phyloP scores from a whole-genome alignment of 2,888 invertebrate species.

The Cephonodes hylas region DNA sequence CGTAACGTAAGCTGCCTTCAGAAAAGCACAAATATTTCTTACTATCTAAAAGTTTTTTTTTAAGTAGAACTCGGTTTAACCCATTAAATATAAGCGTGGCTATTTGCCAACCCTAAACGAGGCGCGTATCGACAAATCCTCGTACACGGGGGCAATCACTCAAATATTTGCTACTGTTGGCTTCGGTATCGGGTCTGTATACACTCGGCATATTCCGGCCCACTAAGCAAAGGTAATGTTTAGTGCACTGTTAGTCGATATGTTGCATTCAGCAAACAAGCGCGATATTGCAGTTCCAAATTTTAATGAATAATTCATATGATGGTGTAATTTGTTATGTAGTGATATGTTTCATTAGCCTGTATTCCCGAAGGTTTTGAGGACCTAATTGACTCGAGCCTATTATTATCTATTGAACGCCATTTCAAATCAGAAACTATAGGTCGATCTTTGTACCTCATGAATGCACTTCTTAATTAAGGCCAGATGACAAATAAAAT shows the following conservation, averaged over 20 bases:
- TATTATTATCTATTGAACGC: too few species aligned
- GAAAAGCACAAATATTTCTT: too few species aligned
- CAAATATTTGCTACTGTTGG: conserved; percentile 56
- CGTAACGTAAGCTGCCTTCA: too few species aligned
- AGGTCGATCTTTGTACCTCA: too few species aligned
- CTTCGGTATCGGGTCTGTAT: conserved; percentile 27
- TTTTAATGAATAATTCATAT: neutral
- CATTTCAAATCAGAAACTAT: too few species aligned
- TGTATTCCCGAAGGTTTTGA: too few species aligned
- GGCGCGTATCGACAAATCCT: conserved; percentile 24
- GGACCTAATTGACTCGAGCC: too few species aligned
- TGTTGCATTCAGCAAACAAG: neutral
- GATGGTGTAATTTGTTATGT: neutral
- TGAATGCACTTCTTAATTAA: too few species aligned
- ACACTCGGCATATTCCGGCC: conserved; percentile 34
- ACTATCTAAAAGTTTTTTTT: neutral
- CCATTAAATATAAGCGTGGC: neutral
- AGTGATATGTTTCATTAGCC: neutral
- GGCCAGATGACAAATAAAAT: too few species aligned
- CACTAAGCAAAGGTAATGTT: conserved; percentile 55
- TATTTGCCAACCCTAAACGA: conserved; percentile 4
- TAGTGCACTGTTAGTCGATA: conserved; percentile 29
- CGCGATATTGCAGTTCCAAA: neutral
- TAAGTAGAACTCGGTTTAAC: neutral
- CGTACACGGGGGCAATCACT: conserved; percentile 51